These are phyloP conservation scores for Alentia gelatinosa DNA, from an alignment of 2,888 invertebrate genomes.

Conservation along the genomic window DNA sequence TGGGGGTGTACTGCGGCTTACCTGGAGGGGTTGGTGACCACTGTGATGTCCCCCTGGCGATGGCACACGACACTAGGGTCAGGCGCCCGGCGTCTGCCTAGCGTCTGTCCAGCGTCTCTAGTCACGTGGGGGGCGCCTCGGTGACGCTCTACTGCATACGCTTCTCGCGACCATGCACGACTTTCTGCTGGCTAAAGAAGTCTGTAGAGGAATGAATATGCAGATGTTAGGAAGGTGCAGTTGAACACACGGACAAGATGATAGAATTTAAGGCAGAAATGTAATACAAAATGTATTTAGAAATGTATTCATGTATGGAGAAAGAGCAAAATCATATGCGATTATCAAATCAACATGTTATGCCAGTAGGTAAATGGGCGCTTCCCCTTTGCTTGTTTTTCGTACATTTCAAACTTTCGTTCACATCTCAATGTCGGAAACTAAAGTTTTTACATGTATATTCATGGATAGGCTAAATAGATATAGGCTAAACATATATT, in stretches of 20 bases:
- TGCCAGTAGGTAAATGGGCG: not conserved
- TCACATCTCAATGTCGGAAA: not conserved
- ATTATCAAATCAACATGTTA: not conserved
- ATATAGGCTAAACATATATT: not conserved
- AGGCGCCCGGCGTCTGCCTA: not conserved
- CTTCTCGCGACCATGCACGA: not conserved
- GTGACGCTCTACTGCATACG: not conserved
- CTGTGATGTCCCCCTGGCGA: not conserved
- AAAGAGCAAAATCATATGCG: not conserved
- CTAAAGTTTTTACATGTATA: not conserved
- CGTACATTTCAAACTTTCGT: not conserved
- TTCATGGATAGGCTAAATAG: not conserved
- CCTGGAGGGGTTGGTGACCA: not conserved
- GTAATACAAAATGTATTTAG: no score
- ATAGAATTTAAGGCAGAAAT: no score
- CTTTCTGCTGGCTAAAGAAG: constrained; percentile 14
- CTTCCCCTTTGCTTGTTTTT: no score
- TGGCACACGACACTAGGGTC: not conserved
- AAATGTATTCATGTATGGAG: not conserved
- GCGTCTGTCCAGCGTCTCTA: not conserved
- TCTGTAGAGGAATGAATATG: not conserved
- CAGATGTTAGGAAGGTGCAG: not conserved
- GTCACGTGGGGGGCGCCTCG: constrained; percentile 3
- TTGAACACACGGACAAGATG: not conserved
- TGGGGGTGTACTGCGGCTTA: not conserved